A percentile compares a stretch with the other conserved stretches of the same genome.
These are phyloP conservation scores for Helicoverpa assulta DNA, from an alignment of 2,888 invertebrate genomes.

Conservation along the genomic window DNA sequence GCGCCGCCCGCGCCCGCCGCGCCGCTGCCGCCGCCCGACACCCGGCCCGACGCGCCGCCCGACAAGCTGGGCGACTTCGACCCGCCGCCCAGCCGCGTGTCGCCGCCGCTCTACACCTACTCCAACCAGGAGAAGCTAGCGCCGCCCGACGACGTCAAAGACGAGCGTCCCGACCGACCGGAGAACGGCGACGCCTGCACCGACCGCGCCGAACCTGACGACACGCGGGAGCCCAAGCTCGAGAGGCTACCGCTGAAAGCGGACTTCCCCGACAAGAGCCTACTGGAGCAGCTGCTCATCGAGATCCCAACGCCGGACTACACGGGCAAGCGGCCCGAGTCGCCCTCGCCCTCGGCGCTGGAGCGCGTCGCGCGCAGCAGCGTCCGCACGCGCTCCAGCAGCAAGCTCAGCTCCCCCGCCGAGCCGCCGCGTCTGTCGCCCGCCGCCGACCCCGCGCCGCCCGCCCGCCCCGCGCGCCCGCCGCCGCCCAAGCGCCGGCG, in stretches of 20 bases:
- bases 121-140: conserved; percentile 92
- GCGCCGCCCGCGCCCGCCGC: conserved; percentile 38
- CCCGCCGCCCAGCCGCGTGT: conserved; percentile 93
- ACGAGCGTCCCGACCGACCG: conserved; percentile 89
- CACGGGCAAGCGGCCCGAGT: conserved; percentile 85
- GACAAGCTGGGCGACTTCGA: conserved; percentile 86
- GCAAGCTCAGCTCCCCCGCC: conserved; percentile 92
- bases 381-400: conserved; percentile 92
- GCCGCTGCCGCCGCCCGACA: conserved; percentile 16
- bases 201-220: conserved; percentile 52
- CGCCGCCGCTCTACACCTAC: conserved; percentile 94
- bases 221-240: conserved; percentile 69
- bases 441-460: conserved; percentile 74
- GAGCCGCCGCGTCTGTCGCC: conserved; percentile 88
- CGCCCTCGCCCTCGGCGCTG: conserved; percentile 85
- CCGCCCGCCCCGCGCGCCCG: conserved; percentile 64
- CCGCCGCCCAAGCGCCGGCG: conserved; percentile 92
- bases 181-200: conserved; percentile 76
- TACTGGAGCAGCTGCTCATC: conserved; percentile 95
- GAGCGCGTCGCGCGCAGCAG: conserved; percentile 87
- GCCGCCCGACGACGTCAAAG: conserved; percentile 56
- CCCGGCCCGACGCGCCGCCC: conserved; percentile 34
- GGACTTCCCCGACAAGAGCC: conserved; percentile 90
- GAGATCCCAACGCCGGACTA: conserved; percentile 93
- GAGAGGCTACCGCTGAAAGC: conserved; percentile 84